Evolutionary conservation across 2,797 vertebrate genomes (phyloP), one percentile per base, ranked within the genome.

Genomic region (Etheostoma nigrum): DNA sequence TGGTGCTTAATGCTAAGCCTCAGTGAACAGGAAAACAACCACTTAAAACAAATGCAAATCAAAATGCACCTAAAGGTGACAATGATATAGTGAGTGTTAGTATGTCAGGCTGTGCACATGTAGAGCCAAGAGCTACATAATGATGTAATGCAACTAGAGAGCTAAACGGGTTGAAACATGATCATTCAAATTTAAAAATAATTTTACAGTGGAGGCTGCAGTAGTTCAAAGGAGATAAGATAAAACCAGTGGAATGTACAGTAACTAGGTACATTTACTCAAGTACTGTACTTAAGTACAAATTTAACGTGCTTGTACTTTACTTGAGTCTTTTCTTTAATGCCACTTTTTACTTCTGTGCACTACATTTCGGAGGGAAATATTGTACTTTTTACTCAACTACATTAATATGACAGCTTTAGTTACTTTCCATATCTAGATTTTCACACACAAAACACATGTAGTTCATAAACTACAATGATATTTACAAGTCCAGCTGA

Each of bases 181-280:
- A 54, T 48, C 27, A 16, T 71, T 67, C 54, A 67, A 60, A 40
- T 66, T 44, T 59, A 5, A 60, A 67, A 61, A 25, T 42, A 14
- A 70, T 57, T 45, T 61, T 12, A 66, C 4, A 15, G 70, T 10
- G 48, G 27, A 72, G 18, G 36, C 36, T 67, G 57, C 49, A 25
- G 45, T 0, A 23, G 23, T 67, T 85, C 52, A 72, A 64, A 83
- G 42, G 27, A 58, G 47, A 53, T 15, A 1, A 51, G 30, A 77
- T 67, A 21, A 76, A 82, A 73, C 57, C 4, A 7, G 36, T 40
- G 36, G 36, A 40, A 40, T 40, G 36, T 40, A 30, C 30, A 30
- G 5, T 30, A 40, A 40, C 36, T 40, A 40, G 1, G 33, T 36
- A 2, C 33, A 36, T 10, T 36, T 36, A 36, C 33, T 36, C 33